phyloP scores from a whole-genome alignment of 2,797 vertebrate genomes.

The Pempheris klunzingeri region DNA sequence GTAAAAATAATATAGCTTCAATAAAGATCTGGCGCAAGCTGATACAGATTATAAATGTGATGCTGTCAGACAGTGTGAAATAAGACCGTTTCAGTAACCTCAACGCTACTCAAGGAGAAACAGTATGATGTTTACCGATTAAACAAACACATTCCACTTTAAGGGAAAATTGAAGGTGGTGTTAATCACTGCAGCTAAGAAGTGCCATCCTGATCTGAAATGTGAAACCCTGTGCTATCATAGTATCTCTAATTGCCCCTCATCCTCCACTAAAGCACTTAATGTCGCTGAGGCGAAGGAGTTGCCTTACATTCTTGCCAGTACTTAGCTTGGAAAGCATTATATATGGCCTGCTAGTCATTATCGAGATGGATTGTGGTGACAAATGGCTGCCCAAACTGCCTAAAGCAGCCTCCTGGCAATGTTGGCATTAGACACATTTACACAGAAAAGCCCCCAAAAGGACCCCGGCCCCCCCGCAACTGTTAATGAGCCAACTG shows the following conservation, averaged over 20 bases:
- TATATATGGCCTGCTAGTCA: constrained; percentile 79
- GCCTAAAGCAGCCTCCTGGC: constrained; percentile 77
- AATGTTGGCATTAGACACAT: constrained; percentile 77
- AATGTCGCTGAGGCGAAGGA: constrained; percentile 56
- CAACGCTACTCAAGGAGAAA: neutral
- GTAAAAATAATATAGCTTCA: neutral
- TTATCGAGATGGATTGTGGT: constrained; percentile 83
- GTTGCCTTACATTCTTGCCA: constrained; percentile 63
- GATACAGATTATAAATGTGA: neutral
- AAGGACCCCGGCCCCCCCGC: constrained; percentile 44
- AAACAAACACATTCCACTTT: constrained; percentile 21
- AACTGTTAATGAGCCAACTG: constrained; percentile 81
- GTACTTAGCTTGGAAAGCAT: constrained; percentile 70
- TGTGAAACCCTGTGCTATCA: constrained; percentile 51
- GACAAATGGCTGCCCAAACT: constrained; percentile 79
- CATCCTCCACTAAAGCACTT: constrained; percentile 61
- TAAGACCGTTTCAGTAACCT: neutral
- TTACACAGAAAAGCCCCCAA: constrained; percentile 70
- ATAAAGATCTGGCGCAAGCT: constrained; percentile 16
- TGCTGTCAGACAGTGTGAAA: neutral
- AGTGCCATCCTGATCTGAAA: constrained; percentile 43
- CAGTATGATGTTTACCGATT: constrained; percentile 11
- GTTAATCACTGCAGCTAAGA: constrained; percentile 43
- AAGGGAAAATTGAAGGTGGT: constrained; percentile 39
- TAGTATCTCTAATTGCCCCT: constrained; percentile 68